Conservation (phyloP, 2,888 invertebrate species). For the Ferrisia virgata region DNA sequence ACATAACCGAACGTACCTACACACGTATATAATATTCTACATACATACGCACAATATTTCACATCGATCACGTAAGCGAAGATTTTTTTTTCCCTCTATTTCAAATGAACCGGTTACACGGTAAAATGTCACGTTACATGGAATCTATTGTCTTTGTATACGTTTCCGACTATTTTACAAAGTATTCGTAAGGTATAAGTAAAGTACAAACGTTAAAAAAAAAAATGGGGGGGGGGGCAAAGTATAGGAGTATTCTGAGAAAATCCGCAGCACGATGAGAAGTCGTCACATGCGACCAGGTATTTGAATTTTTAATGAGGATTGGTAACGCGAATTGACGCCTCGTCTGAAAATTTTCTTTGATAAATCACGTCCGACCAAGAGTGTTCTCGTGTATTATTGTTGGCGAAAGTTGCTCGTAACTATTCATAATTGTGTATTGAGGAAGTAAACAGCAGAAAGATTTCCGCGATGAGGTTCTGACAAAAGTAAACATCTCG, state of each 20-base stretch:
- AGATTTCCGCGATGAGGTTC: background rate
- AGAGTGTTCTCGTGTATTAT: background rate
- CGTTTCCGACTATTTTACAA: background rate
- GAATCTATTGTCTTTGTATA: background rate
- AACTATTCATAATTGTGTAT: background rate
- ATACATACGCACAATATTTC: background rate
- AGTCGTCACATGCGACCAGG: background rate
- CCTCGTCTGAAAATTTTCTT: background rate
- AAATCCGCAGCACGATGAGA: background rate
- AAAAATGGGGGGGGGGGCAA: too few relatives aligned
- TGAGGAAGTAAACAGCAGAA: background rate
- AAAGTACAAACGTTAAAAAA: background rate
- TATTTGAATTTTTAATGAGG: constrained; percentile 17
- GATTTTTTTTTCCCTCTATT: background rate
- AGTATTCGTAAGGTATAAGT: background rate
- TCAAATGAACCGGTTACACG: background rate
- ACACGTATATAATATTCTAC: too few relatives aligned
- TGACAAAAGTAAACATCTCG: background rate
- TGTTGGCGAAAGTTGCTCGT: background rate
- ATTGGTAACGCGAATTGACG: background rate
- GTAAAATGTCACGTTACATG: background rate
- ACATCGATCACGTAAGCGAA: background rate
- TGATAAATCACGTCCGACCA: background rate
- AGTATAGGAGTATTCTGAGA: background rate
- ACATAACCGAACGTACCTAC: too few relatives aligned